A percentile compares a stretch with the other conserved stretches of the same genome.
Evolutionary conservation across 2,797 vertebrate species (phyloP).

Genomic region (Channa striata): DNA sequence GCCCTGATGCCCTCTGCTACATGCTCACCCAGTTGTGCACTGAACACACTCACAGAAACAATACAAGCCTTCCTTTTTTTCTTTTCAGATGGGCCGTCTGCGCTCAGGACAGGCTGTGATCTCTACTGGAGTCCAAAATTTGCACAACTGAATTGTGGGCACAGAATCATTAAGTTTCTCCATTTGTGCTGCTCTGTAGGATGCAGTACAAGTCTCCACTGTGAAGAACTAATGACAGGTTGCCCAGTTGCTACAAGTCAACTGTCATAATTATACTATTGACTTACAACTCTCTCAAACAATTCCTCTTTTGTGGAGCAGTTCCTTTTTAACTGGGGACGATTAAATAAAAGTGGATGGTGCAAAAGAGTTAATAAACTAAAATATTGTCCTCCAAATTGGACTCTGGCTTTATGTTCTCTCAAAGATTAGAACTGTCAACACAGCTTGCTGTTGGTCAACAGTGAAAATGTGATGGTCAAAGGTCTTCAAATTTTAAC

Average conservation of each 20-base stretch:
- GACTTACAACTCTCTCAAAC: background rate
- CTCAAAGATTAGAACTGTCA: background rate
- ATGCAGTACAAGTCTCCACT: background rate
- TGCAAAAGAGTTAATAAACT: background rate
- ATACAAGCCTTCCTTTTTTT: constrained; percentile 11
- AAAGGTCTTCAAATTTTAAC: background rate
- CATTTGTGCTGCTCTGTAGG: background rate
- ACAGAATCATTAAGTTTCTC: constrained; percentile 6
- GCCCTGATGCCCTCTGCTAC: constrained; percentile 46
- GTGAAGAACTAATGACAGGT: background rate
- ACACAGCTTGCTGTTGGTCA: background rate
- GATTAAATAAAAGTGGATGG: background rate
- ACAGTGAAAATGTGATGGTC: background rate
- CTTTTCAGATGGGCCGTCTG: constrained; percentile 6
- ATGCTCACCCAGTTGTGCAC: constrained; percentile 48
- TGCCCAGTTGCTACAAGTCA: background rate
- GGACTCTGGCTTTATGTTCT: background rate
- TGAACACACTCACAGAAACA: constrained; percentile 33
- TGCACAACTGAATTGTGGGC: background rate
- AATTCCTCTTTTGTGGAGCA: background rate
- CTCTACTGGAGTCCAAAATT: constrained; percentile 16
- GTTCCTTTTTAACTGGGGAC: background rate
- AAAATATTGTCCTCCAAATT: background rate
- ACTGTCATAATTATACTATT: background rate
- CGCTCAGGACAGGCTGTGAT: constrained; percentile 15